These are phyloP conservation scores for Rhingia campestris DNA, from an alignment of 2,888 invertebrate species.

Conservation along the genomic window DNA sequence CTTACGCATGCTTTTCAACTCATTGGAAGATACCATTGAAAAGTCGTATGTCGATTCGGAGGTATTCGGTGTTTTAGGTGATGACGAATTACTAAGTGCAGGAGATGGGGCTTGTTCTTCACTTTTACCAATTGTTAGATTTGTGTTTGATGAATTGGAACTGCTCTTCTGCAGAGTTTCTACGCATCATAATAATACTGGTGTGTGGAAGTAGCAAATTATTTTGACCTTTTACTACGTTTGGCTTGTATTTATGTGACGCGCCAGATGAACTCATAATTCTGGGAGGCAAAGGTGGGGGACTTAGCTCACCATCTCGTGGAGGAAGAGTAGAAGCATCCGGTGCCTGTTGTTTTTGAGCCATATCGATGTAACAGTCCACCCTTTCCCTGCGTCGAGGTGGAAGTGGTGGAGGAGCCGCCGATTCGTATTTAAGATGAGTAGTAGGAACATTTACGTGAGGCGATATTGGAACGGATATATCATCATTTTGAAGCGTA, in stretches of 20 bases:
- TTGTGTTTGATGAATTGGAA: slow-evolving; percentile 62
- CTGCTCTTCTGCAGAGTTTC: slow-evolving; percentile 83
- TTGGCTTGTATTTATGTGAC: slow-evolving; percentile 75
- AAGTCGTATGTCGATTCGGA: slow-evolving; percentile 50
- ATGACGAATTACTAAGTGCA: slow-evolving; percentile 81
- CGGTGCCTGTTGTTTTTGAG: slow-evolving; percentile 85
- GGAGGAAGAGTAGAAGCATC: slow-evolving; percentile 88
- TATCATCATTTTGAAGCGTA: slow-evolving; percentile 50
- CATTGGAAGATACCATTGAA: slow-evolving; percentile 47
- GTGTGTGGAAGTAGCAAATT: slow-evolving; percentile 84
- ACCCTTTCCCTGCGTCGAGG: slow-evolving; percentile 81
- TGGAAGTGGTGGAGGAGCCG: slow-evolving; percentile 81
- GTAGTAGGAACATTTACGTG: slow-evolving; percentile 83
- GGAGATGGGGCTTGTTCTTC: slow-evolving; percentile 80
- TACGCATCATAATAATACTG: slow-evolving; percentile 84
- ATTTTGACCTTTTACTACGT: slow-evolving; percentile 81
- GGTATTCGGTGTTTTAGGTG: slow-evolving; percentile 81
- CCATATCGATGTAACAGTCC: slow-evolving; percentile 80
- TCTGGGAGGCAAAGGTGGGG: slow-evolving; percentile 87
- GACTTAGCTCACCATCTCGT: slow-evolving; percentile 87
- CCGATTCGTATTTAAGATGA: slow-evolving; percentile 78
- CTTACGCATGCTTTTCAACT: slow-evolving; percentile 36
- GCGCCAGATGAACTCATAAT: slow-evolving; percentile 76
- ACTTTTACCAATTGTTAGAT: slow-evolving; percentile 30
- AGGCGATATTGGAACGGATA: slow-evolving; percentile 81